These are phyloP conservation scores for Plebejus anna DNA, from an alignment of 2,888 invertebrate species.

Conservation along the genomic window DNA sequence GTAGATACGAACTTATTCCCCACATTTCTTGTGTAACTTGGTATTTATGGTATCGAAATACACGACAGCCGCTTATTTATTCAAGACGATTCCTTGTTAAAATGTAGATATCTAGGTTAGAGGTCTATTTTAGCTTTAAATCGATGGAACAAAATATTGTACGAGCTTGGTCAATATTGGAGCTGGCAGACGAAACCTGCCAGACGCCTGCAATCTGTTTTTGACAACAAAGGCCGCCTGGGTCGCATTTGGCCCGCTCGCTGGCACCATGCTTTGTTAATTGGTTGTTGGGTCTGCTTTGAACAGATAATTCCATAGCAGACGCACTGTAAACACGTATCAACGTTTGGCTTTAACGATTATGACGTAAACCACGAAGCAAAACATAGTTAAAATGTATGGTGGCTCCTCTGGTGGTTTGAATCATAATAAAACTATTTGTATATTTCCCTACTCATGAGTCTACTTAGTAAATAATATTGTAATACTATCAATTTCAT, in stretches of 20 bases:
- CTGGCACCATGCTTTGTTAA: conserved; percentile 3
- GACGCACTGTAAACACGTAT: not conserved
- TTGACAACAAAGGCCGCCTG: not conserved
- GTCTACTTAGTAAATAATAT: too few relatives aligned
- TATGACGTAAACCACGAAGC: too few relatives aligned
- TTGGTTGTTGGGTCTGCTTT: not conserved
- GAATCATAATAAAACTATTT: too few relatives aligned
- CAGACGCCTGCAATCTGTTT: conserved; percentile 1
- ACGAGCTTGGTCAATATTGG: conserved; percentile 5
- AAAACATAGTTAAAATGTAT: not conserved
- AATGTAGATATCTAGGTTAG: not conserved
- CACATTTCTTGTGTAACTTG: not conserved
- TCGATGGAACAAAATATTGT: not conserved
- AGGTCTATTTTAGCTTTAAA: conserved; percentile 8
- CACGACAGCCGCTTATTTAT: not conserved
- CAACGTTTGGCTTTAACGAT: not conserved
- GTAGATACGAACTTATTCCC: not conserved
- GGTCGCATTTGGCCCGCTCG: not conserved
- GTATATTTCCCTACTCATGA: too few relatives aligned
- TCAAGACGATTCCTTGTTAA: conserved; percentile 2
- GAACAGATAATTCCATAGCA: not conserved
- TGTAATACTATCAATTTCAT: too few relatives aligned
- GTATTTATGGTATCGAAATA: not conserved
- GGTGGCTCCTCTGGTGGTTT: not conserved
- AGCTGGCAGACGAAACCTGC: not conserved